Evolutionary conservation across 2,113 vertebrate genomes (phyloP), one percentile per base, ranked within the genome.

Genomic region (Centrocercus urophasianus): DNA sequence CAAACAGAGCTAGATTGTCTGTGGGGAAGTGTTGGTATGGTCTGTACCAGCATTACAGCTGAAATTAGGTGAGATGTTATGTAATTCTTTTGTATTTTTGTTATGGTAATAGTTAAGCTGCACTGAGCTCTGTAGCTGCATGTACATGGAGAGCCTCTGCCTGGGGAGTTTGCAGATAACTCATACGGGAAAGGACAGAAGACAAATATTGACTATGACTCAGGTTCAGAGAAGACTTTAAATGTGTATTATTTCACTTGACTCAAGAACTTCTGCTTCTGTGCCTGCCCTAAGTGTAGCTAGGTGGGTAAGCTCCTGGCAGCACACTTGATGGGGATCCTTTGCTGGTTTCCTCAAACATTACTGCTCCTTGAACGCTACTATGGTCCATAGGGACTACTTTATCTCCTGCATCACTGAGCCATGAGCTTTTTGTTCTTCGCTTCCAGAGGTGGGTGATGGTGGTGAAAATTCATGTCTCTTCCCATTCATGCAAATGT

Each of bases 61-160:
- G 74, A 79, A 82, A 90, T 90, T 72, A 94, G 43, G 40, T 45
- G 57, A 84, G 30, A 43, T 70, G 36, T 76, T 84, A n/a, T 63
- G 54, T 86, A 78, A 69, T 86, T 79, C 40, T 90, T 79, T 30
- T 43, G 18, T 86, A 36, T 65, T 96, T 91, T 84, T 90, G 13
- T 64, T 91, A 40, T 5, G 60, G 48, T 67, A 50, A 24, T 65
- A 6, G 8, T 79, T 43, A n/a, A 66, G 13, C 43, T 84, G 73
- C 3, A 6, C 57, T 0, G 8, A 72, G 42, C 73, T 81, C 69
- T 72, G 88, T 77, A 34, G 17, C 32, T 78, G 61, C 57, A 60
- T 0, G 0, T 71, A 45, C 0, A 0, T 0, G 0, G 42, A 70
- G 19, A 64, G 72, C 32, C 34, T 70, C 42, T 19, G 30, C 73